Conservation (phyloP, 1,140 invertebrate species). For the Pogonomyrmex barbatus region DNA sequence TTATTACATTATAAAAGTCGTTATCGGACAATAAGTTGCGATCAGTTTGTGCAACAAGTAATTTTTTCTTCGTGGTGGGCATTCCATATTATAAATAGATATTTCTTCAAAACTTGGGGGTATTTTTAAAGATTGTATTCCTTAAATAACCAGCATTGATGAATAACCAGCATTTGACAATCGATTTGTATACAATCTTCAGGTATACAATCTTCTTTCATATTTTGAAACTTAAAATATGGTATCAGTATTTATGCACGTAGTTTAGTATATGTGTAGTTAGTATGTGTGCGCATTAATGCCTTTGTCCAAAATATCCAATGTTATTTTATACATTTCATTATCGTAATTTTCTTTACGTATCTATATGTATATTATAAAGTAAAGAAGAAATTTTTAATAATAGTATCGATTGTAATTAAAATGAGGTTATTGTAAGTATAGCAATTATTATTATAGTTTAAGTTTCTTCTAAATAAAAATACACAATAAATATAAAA, state of each 20-base stretch:
- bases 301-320: conserved; percentile 1
- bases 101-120: neutral
- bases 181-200: neutral
- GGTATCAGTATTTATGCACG: neutral
- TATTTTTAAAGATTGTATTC: neutral
- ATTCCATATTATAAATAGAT: neutral
- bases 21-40: neutral
- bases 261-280: too few species aligned
- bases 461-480: too few species aligned
- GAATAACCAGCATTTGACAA: neutral
- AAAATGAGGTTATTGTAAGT: too few species aligned
- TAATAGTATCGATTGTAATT: too few species aligned
- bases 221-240: neutral
- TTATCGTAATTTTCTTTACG: neutral
- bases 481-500: too few species aligned
- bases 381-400: neutral
- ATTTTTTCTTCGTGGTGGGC: neutral
- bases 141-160: neutral
- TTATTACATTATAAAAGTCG: conserved; percentile 11
- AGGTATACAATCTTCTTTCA: neutral
- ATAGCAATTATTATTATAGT: too few species aligned
- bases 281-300: neutral
- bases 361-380: neutral
- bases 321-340: neutral
- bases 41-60: neutral